Percentiles rank a stretch among this genome's conserved stretches.
Evolutionary conservation across 2,113 vertebrate genomes (phyloP).

Genomic region (Phalacrocorax carbo): DNA sequence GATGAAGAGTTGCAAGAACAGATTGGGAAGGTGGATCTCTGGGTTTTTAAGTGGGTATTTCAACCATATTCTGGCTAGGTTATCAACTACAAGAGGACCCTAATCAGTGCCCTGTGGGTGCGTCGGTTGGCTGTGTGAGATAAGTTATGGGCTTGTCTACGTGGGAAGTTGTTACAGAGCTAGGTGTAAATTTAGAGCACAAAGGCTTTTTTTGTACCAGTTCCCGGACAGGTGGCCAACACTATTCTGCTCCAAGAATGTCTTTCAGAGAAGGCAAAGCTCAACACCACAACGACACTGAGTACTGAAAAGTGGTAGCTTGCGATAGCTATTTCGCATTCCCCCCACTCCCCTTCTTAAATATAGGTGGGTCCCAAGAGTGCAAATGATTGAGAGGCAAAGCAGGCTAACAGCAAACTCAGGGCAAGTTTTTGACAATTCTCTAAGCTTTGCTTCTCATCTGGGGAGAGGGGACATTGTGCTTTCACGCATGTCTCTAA

Average conservation of each 20-base stretch:
- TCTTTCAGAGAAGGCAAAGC: neutral
- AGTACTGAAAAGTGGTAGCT: neutral
- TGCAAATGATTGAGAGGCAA: neutral
- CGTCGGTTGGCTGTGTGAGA: neutral
- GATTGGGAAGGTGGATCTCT: neutral
- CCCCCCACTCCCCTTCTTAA: no score
- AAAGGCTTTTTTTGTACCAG: neutral
- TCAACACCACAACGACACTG: neutral
- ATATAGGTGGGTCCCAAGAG: neutral
- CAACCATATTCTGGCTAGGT: neutral
- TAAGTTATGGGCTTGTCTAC: neutral
- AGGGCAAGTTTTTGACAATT: neutral
- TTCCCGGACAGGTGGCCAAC: neutral
- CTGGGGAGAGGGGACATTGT: neutral
- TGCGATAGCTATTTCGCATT: neutral
- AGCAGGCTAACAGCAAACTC: neutral
- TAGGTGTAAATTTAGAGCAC: conserved; percentile 23
- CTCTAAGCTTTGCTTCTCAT: neutral
- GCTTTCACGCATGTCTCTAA: neutral
- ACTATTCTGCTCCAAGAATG: neutral
- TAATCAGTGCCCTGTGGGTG: neutral
- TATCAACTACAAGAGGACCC: neutral
- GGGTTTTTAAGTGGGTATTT: neutral
- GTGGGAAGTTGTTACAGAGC: neutral
- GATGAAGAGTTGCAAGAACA: neutral